These are phyloP conservation scores for Olivierus martensii DNA, from an alignment of 1,140 invertebrate species.

Conservation along the genomic window DNA sequence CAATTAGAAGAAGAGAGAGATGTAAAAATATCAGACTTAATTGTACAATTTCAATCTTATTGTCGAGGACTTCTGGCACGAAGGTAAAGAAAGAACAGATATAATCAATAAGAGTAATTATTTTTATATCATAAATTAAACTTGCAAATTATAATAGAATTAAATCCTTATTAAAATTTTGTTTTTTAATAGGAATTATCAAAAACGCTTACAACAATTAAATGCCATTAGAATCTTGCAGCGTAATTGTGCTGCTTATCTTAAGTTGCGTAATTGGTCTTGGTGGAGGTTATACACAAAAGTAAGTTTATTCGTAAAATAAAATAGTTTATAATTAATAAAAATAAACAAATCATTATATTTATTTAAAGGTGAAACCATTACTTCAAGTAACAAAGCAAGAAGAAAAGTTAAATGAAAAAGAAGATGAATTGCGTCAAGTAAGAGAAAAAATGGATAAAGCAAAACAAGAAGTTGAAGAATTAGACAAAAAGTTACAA, in stretches of 20 bases:
- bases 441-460: slow-evolving; percentile 73
- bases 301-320: slow-evolving; percentile 16
- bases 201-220: slow-evolving; percentile 90
- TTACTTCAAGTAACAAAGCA: slow-evolving; percentile 84
- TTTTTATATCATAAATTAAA: too few relatives aligned
- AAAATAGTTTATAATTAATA: not conserved
- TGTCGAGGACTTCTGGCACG: slow-evolving; percentile 90
- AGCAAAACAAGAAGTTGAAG: slow-evolving; percentile 39
- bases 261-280: slow-evolving; percentile 97
- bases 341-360: not conserved
- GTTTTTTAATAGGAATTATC: slow-evolving; percentile 58
- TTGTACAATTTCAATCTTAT: slow-evolving; percentile 97
- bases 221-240: slow-evolving; percentile 99
- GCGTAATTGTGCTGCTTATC: slow-evolving; percentile 94
- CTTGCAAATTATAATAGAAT: too few relatives aligned
- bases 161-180: too few relatives aligned
- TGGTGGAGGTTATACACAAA: slow-evolving; percentile 99
- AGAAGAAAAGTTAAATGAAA: slow-evolving; percentile 91
- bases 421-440: slow-evolving; percentile 90
- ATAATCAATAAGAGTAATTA: too few relatives aligned
- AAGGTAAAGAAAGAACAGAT: slow-evolving; percentile 2
- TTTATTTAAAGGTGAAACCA: slow-evolving; percentile 38
- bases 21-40: slow-evolving; percentile 95
- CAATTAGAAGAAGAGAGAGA: slow-evolving; percentile 98
- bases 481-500: slow-evolving; percentile 30